Conservation (phyloP, 2,888 invertebrate genomes). For the Formica aserva region DNA sequence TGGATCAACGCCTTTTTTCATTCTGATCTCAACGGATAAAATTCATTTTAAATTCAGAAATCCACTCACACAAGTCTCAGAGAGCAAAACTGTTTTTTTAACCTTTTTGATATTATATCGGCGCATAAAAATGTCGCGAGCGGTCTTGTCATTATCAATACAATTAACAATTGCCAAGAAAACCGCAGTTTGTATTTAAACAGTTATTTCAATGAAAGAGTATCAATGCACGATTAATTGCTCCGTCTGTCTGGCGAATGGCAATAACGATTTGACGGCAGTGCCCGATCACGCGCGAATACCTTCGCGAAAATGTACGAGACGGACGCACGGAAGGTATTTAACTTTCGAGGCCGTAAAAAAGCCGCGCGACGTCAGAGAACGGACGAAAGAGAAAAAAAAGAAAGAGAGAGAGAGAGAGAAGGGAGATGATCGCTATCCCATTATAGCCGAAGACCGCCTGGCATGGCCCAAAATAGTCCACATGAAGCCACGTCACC, state of each 20-base stretch:
- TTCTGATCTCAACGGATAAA: neutral
- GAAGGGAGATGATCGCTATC: conserved; percentile 34
- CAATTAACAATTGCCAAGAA: conserved; percentile 12
- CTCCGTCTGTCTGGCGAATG: conserved; percentile 22
- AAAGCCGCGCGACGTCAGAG: conserved; percentile 32
- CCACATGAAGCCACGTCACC: conserved; percentile 36
- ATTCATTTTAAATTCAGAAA: conserved; percentile 17
- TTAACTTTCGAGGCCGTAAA: conserved; percentile 32
- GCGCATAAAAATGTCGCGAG: conserved; percentile 1
- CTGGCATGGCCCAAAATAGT: conserved; percentile 57
- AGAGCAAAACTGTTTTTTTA: neutral
- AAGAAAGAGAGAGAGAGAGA: neutral
- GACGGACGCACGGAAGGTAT: conserved; percentile 16
- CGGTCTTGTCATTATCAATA: neutral
- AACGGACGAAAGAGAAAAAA: conserved; percentile 3
- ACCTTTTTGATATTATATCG: conserved; percentile 11
- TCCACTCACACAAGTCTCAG: conserved; percentile 12
- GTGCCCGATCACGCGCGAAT: conserved; percentile 4
- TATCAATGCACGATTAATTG: conserved; percentile 49
- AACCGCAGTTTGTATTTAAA: conserved; percentile 15
- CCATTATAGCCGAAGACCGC: conserved; percentile 48
- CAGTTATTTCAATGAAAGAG: conserved; percentile 30
- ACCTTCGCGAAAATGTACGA: conserved; percentile 34
- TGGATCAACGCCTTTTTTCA: neutral
- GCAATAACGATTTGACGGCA: conserved; percentile 22